These are phyloP conservation scores for Odontesthes bonariensis DNA, from an alignment of 2,113 vertebrate species.

Conservation along the genomic window DNA sequence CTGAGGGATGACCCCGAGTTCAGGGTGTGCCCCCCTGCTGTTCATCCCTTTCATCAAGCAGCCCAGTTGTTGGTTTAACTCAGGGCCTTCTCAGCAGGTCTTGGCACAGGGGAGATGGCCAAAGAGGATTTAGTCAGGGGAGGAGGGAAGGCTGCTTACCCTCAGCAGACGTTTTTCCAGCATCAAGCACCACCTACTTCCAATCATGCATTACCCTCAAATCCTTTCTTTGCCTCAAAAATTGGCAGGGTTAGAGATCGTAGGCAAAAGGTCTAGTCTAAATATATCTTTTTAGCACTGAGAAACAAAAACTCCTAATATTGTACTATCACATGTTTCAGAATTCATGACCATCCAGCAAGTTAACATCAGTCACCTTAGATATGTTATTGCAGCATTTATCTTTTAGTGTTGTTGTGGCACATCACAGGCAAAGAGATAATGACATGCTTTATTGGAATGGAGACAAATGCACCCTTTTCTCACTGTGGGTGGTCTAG, in stretches of 20 bases:
- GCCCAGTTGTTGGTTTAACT: slow-evolving; percentile 82
- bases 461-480: slow-evolving; percentile 64
- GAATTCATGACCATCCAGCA: slow-evolving; percentile 23
- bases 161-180: slow-evolving; percentile 58
- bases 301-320: slow-evolving; percentile 27
- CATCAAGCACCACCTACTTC: slow-evolving; percentile 69
- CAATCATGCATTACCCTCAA: slow-evolving; percentile 61
- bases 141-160: slow-evolving; percentile 58
- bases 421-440: slow-evolving; percentile 70
- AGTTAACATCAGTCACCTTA: slow-evolving; percentile 52
- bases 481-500: slow-evolving; percentile 78
- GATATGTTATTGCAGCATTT: slow-evolving; percentile 64
- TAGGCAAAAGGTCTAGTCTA: slow-evolving; percentile 35
- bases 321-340: slow-evolving; percentile 20
- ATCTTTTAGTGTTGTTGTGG: slow-evolving; percentile 63
- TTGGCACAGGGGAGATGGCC: slow-evolving; percentile 66
- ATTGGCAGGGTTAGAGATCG: slow-evolving; percentile 39
- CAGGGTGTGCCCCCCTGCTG: slow-evolving; percentile 59
- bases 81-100: slow-evolving; percentile 76
- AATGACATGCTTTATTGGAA: slow-evolving; percentile 79
- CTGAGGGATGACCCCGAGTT: slow-evolving; percentile 64
- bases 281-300: slow-evolving; percentile 29
- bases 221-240: slow-evolving; percentile 53
- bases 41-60: slow-evolving; percentile 75
- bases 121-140: slow-evolving; percentile 70